Evolutionary conservation across 2,888 invertebrate species (phyloP).

Genomic region (Diogma glabrata): DNA sequence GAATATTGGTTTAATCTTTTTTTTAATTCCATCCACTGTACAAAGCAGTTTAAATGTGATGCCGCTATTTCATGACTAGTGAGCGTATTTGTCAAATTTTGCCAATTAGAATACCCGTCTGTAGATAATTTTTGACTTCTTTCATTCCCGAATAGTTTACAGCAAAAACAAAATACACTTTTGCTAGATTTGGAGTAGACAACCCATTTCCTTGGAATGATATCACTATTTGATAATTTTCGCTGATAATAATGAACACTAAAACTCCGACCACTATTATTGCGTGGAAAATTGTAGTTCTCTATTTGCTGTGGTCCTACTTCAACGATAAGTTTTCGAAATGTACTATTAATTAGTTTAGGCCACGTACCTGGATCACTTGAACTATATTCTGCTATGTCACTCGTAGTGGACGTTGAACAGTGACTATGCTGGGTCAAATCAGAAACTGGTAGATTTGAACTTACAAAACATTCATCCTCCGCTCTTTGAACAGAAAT

Average conservation of each 20-base stretch:
- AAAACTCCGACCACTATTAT: not conserved
- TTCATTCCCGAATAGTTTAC: too few relatives aligned
- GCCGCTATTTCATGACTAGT: not conserved
- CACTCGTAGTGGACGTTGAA: not conserved
- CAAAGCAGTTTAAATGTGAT: not conserved
- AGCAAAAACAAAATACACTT: not conserved
- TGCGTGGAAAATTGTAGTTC: not conserved
- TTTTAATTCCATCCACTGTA: not conserved
- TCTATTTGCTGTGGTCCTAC: not conserved
- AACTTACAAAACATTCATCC: not conserved
- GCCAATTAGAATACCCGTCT: too few relatives aligned
- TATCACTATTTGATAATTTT: not conserved
- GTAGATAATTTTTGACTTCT: too few relatives aligned
- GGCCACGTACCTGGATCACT: not conserved
- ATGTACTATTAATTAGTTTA: not conserved
- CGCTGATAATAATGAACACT: not conserved
- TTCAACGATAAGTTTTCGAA: too few relatives aligned
- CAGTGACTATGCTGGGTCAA: too few relatives aligned
- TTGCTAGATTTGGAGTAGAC: not conserved
- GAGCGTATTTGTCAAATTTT: not conserved
- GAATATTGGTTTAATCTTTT: not conserved
- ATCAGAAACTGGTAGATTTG: too few relatives aligned
- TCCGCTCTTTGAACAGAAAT: not conserved
- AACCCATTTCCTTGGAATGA: not conserved
- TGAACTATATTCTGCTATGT: constrained; percentile 1